These are phyloP conservation scores for Oncorhynchus masou DNA, from an alignment of 2,113 vertebrate species.

Conservation along the genomic window DNA sequence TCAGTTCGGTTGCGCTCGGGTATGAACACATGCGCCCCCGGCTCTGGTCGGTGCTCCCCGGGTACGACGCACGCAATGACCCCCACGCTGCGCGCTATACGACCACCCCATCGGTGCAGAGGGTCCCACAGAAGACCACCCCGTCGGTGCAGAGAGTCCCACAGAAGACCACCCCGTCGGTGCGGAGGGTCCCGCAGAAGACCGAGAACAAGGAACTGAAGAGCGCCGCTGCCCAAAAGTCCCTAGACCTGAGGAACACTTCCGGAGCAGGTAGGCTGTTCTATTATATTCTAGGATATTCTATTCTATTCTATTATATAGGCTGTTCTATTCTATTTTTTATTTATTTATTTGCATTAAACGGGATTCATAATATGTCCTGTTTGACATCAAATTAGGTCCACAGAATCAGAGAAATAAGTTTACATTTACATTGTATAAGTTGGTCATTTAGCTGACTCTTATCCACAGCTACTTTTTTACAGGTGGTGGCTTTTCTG, in stretches of 20 bases:
- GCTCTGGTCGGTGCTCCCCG: background rate
- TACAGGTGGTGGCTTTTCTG: no score
- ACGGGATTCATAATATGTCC: background rate
- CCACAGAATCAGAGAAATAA: no score
- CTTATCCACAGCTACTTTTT: no score
- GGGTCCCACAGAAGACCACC: no score
- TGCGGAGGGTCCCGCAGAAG: background rate
- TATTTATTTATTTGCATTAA: background rate
- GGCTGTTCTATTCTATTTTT: no score
- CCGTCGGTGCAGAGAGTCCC: background rate
- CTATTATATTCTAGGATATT: no score
- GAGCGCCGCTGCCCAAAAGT: background rate
- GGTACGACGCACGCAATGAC: background rate
- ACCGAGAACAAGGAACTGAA: background rate
- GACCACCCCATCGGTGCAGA: background rate
- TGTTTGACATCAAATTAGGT: background rate
- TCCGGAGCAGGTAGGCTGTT: background rate
- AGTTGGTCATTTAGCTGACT: no score
- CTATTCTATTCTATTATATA: no score
- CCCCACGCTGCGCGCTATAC: background rate
- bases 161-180: background rate
- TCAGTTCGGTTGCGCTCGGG: background rate
- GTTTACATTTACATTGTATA: no score
- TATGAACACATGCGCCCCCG: background rate
- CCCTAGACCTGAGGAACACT: background rate